Evolutionary conservation across 2,113 vertebrate genomes (phyloP).

Genomic region (Eclectus roratus): DNA sequence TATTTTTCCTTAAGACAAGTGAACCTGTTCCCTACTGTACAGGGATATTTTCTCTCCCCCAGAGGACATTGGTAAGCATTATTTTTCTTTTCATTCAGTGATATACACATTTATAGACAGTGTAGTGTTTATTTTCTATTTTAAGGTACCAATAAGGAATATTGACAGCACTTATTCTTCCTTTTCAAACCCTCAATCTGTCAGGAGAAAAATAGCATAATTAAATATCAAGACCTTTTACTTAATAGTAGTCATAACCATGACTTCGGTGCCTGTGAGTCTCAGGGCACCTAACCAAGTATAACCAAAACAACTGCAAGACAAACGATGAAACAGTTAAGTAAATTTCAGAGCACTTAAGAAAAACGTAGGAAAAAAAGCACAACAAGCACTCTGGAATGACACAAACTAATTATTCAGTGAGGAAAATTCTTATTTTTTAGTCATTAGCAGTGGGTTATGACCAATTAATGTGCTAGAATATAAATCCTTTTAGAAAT

Average conservation of each 20-base stretch:
- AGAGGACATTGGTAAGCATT: background rate
- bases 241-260: background rate
- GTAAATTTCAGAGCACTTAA: background rate
- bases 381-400: background rate
- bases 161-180: background rate
- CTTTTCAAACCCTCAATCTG: background rate
- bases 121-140: background rate
- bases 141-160: background rate
- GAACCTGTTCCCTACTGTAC: background rate
- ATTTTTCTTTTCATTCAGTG: background rate
- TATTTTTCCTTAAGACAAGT: background rate
- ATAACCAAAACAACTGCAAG: background rate
- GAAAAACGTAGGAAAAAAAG: background rate
- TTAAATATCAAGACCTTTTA: background rate
- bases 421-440: background rate
- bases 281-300: background rate
- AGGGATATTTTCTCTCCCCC: rapidly evolving
- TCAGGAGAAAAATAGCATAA: background rate
- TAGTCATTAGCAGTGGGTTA: background rate
- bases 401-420: background rate
- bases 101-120: background rate
- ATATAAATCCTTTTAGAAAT: background rate
- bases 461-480: background rate
- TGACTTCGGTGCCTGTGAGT: background rate
- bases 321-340: background rate